Evolutionary conservation across 2,888 invertebrate genomes (phyloP), one percentile per base, ranked within the genome.

Genomic region (Drosophila maculinotata): DNA sequence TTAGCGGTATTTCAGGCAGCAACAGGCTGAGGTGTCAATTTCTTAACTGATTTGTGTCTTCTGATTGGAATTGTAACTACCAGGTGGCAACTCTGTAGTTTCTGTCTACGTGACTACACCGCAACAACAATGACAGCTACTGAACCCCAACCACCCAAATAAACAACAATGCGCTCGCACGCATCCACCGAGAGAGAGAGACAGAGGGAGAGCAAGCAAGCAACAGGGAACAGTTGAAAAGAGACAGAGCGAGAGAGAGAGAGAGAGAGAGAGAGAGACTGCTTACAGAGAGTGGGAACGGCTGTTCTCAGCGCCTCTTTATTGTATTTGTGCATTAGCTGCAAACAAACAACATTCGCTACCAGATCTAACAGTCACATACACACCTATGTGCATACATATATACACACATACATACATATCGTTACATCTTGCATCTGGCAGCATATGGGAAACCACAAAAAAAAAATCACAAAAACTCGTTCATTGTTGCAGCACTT

Each of bases 361-460:
- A 20, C 4, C 20, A n/a, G 30, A 63, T 59, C 42, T 48, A 59
- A 58, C 44, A 56, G n/a, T n/a, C 66, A 62, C 56, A 41, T 25
- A 35, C 41, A 42, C 14, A 56, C 38, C 47, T 10, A 42, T 38
- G 31, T 35, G 35, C 30, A 49, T 9, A 42, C 20, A 48, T 20
- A 20, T 20, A 4, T 20, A 20, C n/a, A n/a, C n/a, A 35, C 33
- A 42, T 6, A 41, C 17, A 54, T 41, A 15, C 31, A 48, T 35
- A 56, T 53, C 33, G 66, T 48, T 80, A 79, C 79, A 79, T 79
- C 69, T 48, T 80, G 81, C 79, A 79, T 79, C 69, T 79, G 79
- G 77, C 78, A 78, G 60, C 80, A 80, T 72, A 72, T 76, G 80
- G 68, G 57, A 70, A 83, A 73, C 83, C 80, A 69, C 80, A 79